Conservation (phyloP, 2,113 vertebrate genomes). For the Poeciliopsis prolifica region DNA sequence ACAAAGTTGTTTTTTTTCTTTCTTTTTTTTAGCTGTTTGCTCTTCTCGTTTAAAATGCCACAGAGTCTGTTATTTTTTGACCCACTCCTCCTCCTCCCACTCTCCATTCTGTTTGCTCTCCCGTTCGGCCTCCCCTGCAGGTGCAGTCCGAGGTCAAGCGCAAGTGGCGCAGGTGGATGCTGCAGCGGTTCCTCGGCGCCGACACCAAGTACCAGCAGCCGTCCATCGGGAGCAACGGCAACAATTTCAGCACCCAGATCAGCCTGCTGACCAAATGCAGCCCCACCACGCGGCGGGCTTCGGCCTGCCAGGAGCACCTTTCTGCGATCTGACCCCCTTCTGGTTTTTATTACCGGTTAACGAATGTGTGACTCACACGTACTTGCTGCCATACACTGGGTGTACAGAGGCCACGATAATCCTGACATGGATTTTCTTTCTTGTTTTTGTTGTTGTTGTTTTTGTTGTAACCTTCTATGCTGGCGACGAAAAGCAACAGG, state of each 20-base stretch:
- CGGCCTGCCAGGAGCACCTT: conserved; percentile 86
- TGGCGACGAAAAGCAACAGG: conserved; percentile 7
- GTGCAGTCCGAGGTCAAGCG: conserved; percentile 94
- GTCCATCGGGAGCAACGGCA: conserved; percentile 88
- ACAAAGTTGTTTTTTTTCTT: not conserved
- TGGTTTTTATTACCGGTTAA: conserved; percentile 10
- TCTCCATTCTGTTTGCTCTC: conserved; percentile 39
- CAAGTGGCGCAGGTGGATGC: conserved; percentile 95
- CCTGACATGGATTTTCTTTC: conserved; percentile 5
- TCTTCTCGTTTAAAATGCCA: conserved; percentile 13
- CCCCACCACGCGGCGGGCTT: conserved; percentile 83
- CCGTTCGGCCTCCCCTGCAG: conserved; percentile 68
- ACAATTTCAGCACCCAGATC: conserved; percentile 95
- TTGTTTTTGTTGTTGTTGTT: conserved; percentile 4
- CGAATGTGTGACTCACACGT: conserved; percentile 5
- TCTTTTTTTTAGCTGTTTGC: conserved; percentile 15
- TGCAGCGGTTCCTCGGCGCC: conserved; percentile 86
- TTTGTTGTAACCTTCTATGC: conserved; percentile 16
- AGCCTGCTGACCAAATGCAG: conserved; percentile 93
- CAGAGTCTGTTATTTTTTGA: conserved; percentile 3
- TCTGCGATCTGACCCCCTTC: conserved; percentile 78
- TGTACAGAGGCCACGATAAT: conserved; percentile 26
- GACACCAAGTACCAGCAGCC: conserved; percentile 90
- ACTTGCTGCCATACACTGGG: conserved; percentile 12
- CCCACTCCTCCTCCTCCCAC: not conserved